Evolutionary conservation across 2,888 invertebrate species (phyloP), one percentile per base, ranked within the genome.

Genomic region (Caenorhabditis sp.): DNA sequence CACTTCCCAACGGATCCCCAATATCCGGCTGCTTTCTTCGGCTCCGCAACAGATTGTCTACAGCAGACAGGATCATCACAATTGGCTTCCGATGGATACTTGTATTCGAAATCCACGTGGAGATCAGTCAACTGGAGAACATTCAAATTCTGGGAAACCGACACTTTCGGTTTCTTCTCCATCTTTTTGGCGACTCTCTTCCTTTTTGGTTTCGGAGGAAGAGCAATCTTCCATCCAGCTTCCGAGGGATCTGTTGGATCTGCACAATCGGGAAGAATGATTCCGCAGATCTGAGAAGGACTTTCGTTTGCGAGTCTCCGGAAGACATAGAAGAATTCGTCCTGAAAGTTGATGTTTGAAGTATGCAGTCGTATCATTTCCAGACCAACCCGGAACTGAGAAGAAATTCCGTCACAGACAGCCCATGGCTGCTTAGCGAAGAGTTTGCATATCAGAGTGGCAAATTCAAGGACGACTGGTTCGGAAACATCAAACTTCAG

Each of bases 1-100:
- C 98, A 98, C 92, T 96, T 96, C 88, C 97, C 94, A 92, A 97
- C 97, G 92, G 97, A 97, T 14, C 98, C 98, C 97, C 97, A 98
- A 89, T 95, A 95, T 10, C 97, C 97, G 0, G 98, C 97, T 0
- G 86, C 72, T 49, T 80, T 76, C 35, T 64, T 70, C 1, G 85
- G 81, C 12, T 69, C 66, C 19, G 56, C 41, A 2, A 75, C 56
- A 7, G 56, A 54, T 12, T 70, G 38, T n/a, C 93, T 90, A 93
- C 98, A 98, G 92, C 98, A 98, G 0, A 98, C 94, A 0, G 98
- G 98, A 92, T 97, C 96, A 84, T 95, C 95, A 93, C 98, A 98
- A 85, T 96, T 96, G 0, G 97, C 97, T 92, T 97, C 97, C 8
- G 96, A 94, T 87, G 93, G 93, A 12, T 96, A 96, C 82, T 95